phyloP scores from a whole-genome alignment of 1,140 invertebrate species.

The Drosophila seguyi region DNA sequence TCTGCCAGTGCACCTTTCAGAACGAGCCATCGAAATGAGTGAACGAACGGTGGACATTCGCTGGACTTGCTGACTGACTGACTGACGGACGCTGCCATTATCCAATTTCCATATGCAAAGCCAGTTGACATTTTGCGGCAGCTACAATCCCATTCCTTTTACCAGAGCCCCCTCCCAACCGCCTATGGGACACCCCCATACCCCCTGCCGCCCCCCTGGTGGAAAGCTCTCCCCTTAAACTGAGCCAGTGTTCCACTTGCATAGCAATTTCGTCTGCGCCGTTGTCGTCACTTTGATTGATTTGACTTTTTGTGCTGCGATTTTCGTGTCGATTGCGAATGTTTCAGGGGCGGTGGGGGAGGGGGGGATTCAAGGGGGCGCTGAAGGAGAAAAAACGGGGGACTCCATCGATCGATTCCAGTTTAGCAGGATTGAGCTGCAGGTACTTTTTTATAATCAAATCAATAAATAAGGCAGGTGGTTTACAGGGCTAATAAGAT shows the following conservation, averaged over 20 bases:
- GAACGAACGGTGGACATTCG: slow-evolving; percentile 46
- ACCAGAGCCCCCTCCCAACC: not conserved
- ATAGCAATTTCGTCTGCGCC: slow-evolving; percentile 60
- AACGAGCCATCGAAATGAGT: slow-evolving; percentile 45
- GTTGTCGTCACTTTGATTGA: slow-evolving; percentile 81
- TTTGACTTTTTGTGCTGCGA: slow-evolving; percentile 67
- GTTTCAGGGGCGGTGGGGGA: slow-evolving; percentile 1
- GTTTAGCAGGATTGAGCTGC: slow-evolving; percentile 10
- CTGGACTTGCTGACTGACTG: slow-evolving; percentile 32
- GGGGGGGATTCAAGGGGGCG: not conserved
- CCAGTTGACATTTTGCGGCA: slow-evolving; percentile 79
- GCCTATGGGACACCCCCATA: not conserved
- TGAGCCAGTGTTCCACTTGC: slow-evolving; percentile 56
- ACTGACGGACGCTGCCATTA: slow-evolving; percentile 66
- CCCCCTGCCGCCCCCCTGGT: no score
- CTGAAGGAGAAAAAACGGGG: not conserved
- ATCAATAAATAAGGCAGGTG: not conserved
- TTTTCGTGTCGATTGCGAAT: slow-evolving; percentile 70
- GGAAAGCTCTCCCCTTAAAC: not conserved
- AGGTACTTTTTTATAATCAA: slow-evolving; percentile 2
- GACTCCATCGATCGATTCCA: slow-evolving; percentile 13
- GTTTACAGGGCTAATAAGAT: not conserved
- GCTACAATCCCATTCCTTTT: slow-evolving; percentile 34
- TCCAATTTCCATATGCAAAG: slow-evolving; percentile 82
- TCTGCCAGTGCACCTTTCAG: slow-evolving; percentile 7